phyloP scores from a whole-genome alignment of 2,888 invertebrate species.

The Hirtodrosophila duncani region DNA sequence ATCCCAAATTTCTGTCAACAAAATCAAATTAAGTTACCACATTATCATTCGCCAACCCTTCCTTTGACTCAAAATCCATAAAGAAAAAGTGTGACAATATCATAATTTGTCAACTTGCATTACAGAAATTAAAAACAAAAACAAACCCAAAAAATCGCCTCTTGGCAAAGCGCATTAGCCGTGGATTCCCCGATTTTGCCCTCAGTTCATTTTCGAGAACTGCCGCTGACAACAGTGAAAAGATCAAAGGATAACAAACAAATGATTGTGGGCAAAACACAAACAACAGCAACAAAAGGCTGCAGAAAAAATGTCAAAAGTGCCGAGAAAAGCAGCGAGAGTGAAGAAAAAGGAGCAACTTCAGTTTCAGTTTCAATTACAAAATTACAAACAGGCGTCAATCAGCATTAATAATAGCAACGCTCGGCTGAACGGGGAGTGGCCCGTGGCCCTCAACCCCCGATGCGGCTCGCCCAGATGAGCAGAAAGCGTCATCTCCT shows the following conservation, averaged over 20 bases:
- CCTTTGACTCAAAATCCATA: background rate
- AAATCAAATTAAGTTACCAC: background rate
- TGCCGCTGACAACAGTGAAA: slow-evolving; percentile 42
- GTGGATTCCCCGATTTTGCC: slow-evolving; percentile 18
- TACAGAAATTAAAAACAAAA: slow-evolving; percentile 54
- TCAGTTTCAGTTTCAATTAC: slow-evolving; percentile 71
- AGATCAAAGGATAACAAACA: slow-evolving; percentile 54
- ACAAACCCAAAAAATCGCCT: slow-evolving; percentile 10
- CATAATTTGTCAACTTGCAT: slow-evolving; percentile 66
- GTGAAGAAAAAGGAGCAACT: too few species aligned
- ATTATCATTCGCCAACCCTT: background rate
- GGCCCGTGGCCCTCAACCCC: slow-evolving; percentile 53
- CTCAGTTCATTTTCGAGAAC: too few species aligned
- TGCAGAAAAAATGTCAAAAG: slow-evolving; percentile 43
- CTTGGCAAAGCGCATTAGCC: slow-evolving; percentile 23
- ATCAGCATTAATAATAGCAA: slow-evolving; percentile 66
- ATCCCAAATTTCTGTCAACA: too few species aligned
- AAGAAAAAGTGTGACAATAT: slow-evolving; percentile 48
- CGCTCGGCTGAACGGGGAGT: slow-evolving; percentile 38
- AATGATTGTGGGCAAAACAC: slow-evolving; percentile 45
- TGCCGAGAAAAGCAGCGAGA: slow-evolving; percentile 20
- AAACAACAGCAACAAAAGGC: slow-evolving; percentile 30
- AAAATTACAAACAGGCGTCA: slow-evolving; percentile 71
- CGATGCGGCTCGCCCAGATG: background rate
- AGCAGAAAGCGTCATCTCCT: slow-evolving; percentile 13